Evolutionary conservation across 1,140 invertebrate genomes (phyloP), one percentile per base, ranked within the genome.

Genomic region (Tetramorium parvispinum): DNA sequence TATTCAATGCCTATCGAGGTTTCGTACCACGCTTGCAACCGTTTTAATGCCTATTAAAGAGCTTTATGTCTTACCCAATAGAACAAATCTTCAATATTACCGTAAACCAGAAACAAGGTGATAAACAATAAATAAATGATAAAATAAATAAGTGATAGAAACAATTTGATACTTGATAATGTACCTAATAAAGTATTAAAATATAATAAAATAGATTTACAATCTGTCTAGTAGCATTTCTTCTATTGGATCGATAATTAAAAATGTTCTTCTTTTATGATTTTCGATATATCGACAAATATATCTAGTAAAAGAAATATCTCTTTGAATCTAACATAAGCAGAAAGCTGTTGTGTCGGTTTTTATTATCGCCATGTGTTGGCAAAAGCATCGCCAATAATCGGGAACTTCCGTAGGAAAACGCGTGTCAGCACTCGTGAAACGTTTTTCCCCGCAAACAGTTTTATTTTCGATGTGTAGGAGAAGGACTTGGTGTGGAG

Each of bases 1-100:
- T 70, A 57, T 81, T 70, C 21, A 53, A 68, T 70, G 32, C 43
- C 55, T 81, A 70, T 70, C 49, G 78, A 51, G 16, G 21, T 6
- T 55, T 68, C 18, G 32, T 66, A 21, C 24, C 55, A 37, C 16
- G 43, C 27, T 37, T 11, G 37, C n/a, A 24, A 46, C 49, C 37
- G 32, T 16, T 32, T 32, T 32, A 32, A 68, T 21, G 24, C 27
- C 49, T 27, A 27, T 49, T 68, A 49, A 49, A 78, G 27, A 78
- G 37, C 37, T 68, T 68, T 68, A 66, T 53, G n/a, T 79, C 43
- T 43, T 40, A 37, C 5, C 49, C 49, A 21, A 79, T 51, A 1
- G 16, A 70, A 24, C 11, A 5, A 81, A 68, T 21, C 49, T 6
- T 55, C 37, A 40, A 18, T 10, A 7, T 2, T 13, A 13, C 18